Percentiles rank a stretch among this genome's conserved stretches.
Evolutionary conservation across 2,888 invertebrate genomes (phyloP).

Genomic region (Sphinx pinastri): DNA sequence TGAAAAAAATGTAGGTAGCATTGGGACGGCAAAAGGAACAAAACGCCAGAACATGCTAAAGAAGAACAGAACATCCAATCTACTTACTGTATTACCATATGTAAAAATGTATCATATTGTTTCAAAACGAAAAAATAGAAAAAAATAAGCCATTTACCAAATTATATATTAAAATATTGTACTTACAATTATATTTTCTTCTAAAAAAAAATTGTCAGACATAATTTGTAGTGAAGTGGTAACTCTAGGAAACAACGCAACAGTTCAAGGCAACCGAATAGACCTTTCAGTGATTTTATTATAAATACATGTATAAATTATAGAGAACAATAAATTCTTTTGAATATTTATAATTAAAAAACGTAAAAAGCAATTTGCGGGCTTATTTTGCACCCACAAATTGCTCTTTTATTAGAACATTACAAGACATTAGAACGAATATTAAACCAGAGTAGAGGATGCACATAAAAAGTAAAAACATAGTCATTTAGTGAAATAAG

Average conservation of each 20-base stretch:
- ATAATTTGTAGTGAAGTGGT: slow-evolving; percentile 13
- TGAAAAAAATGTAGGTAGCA: no score
- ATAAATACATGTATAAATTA: slow-evolving; percentile 1
- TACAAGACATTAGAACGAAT: slow-evolving; percentile 18
- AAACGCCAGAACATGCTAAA: no score
- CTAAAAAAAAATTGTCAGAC: not conserved
- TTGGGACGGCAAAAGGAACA: no score
- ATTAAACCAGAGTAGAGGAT: slow-evolving; percentile 9
- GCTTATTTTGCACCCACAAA: not conserved
- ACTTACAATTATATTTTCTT: slow-evolving; percentile 38
- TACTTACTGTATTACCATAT: no score
- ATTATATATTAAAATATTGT: slow-evolving; percentile 38
- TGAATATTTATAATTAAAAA: not conserved
- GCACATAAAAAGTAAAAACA: not conserved
- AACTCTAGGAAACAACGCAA: slow-evolving; percentile 5
- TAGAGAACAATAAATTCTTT: slow-evolving; percentile 10
- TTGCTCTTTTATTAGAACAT: slow-evolving; percentile 30
- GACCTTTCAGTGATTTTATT: not conserved
- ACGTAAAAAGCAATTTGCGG: not conserved
- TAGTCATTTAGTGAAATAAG: not conserved
- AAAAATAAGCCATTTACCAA: slow-evolving; percentile 23
- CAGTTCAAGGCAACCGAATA: not conserved
- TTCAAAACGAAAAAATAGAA: not conserved
- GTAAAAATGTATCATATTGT: no score
- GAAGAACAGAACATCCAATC: not conserved